Percentiles rank a stretch among this genome's conserved stretches.
These are phyloP conservation scores for Lytechinus variegatus DNA, from an alignment of 35 echinoderm and acorn worm species.

Conservation along the genomic window DNA sequence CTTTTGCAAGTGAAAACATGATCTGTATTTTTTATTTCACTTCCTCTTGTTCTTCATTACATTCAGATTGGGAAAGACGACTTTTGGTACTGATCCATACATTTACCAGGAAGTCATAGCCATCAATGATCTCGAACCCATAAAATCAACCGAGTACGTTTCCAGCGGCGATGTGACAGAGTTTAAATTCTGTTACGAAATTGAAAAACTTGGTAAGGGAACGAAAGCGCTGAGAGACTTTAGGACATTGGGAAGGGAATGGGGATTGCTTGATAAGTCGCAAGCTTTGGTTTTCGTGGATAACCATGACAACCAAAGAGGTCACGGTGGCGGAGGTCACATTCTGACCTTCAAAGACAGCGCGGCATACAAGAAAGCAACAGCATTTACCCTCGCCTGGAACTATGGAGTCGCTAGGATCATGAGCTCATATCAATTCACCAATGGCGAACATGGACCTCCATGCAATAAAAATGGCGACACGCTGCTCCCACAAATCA, in stretches of 20 bases:
- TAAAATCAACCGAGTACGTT: slow-evolving; percentile 67
- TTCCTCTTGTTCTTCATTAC: background rate
- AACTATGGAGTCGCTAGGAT: slow-evolving; percentile 69
- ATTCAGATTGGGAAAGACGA: slow-evolving; percentile 63
- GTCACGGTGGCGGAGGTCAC: slow-evolving; percentile 67
- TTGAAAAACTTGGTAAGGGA: slow-evolving; percentile 48
- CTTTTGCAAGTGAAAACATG: too few relatives aligned
- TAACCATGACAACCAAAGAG: slow-evolving; percentile 93
- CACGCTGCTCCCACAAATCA: slow-evolving; percentile 33
- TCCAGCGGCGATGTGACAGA: slow-evolving; percentile 75
- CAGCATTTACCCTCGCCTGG: slow-evolving; percentile 78
- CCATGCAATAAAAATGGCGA: slow-evolving; percentile 48
- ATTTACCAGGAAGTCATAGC: slow-evolving; percentile 86
- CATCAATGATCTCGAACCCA: slow-evolving; percentile 66
- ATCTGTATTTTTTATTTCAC: too few relatives aligned
- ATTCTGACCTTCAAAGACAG: slow-evolving; percentile 55
- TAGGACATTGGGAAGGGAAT: slow-evolving; percentile 64
- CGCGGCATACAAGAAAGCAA: slow-evolving; percentile 73
- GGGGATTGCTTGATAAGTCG: slow-evolving; percentile 59
- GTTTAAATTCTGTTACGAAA: slow-evolving; percentile 69
- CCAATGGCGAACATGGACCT: slow-evolving; percentile 56
- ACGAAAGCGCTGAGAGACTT: slow-evolving; percentile 50
- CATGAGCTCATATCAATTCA: slow-evolving; percentile 83
- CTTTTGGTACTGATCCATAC: slow-evolving; percentile 57
- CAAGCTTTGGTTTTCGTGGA: slow-evolving; percentile 80